A percentile compares a stretch with the other conserved stretches of the same genome.
phyloP scores from a whole-genome alignment of 1,140 invertebrate genomes.

The Eumaeus atala region DNA sequence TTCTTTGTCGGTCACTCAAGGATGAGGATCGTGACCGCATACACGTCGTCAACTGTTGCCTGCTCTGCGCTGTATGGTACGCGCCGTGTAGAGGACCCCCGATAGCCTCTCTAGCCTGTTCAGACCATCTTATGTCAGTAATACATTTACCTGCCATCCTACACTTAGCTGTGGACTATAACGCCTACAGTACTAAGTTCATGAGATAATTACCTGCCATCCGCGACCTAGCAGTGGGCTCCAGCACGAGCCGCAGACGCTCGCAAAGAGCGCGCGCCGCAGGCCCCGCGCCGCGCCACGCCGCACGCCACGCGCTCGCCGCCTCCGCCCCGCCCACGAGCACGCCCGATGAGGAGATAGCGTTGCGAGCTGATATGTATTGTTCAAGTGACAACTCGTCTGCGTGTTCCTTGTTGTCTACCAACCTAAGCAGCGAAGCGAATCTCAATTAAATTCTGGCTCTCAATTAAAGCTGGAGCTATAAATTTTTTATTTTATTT shows the following conservation, averaged over 20 bases:
- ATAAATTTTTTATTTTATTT: too few relatives aligned
- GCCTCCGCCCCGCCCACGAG: constrained; percentile 4
- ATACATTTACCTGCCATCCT: too few relatives aligned
- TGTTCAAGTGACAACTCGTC: constrained; percentile 43
- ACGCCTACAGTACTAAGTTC: too few relatives aligned
- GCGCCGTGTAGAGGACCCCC: too few relatives aligned
- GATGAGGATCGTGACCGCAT: too few relatives aligned
- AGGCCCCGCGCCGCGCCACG: constrained; percentile 75
- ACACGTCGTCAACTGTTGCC: too few relatives aligned
- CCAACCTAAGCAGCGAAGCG: constrained; percentile 25
- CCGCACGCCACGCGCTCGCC: constrained; percentile 44
- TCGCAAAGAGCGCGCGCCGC: constrained; percentile 94
- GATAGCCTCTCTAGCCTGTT: too few relatives aligned
- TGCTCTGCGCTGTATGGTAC: too few relatives aligned
- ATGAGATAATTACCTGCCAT: constrained; percentile 85
- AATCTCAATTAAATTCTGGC: background rate
- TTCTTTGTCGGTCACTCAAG: too few relatives aligned
- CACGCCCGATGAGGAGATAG: constrained; percentile 19
- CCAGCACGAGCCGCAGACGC: constrained; percentile 92
- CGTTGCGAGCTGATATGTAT: constrained; percentile 46
- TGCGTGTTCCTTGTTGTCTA: constrained; percentile 23
- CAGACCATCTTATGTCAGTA: too few relatives aligned
- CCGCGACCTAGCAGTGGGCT: constrained; percentile 94
- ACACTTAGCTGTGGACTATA: too few relatives aligned
- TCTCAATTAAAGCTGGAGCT: too few relatives aligned